phyloP scores from a whole-genome alignment of 2,113 vertebrate genomes.

The Onychostoma macrolepis region DNA sequence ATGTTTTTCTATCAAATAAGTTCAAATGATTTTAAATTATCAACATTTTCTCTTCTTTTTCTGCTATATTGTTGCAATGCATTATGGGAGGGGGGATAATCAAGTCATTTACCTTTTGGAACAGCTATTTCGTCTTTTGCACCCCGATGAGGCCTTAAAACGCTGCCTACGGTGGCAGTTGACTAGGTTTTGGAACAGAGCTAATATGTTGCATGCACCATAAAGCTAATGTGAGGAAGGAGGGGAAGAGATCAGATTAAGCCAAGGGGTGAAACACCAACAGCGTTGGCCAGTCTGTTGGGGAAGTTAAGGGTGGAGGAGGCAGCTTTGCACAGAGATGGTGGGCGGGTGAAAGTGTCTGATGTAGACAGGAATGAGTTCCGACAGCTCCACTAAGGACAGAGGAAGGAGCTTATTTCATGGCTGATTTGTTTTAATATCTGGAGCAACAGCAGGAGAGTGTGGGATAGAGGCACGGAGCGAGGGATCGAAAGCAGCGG shows the following conservation, averaged over 20 bases:
- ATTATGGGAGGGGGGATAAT: not conserved
- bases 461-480: slow-evolving; percentile 45
- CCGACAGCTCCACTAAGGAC: slow-evolving; percentile 70
- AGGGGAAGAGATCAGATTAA: slow-evolving; percentile 34
- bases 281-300: slow-evolving; percentile 6
- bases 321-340: slow-evolving; percentile 37
- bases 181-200: slow-evolving; percentile 8
- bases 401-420: slow-evolving; percentile 80
- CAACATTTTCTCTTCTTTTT: not conserved
- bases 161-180: not conserved
- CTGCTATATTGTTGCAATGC: not conserved
- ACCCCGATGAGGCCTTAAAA: not conserved
- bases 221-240: slow-evolving; percentile 3
- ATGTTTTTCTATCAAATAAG: not conserved
- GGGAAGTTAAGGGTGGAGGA: slow-evolving; percentile 38
- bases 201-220: slow-evolving; percentile 26
- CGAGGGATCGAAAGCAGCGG: not conserved
- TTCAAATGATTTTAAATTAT: not conserved
- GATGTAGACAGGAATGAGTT: slow-evolving; percentile 65
- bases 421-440: slow-evolving; percentile 80
- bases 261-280: slow-evolving; percentile 20
- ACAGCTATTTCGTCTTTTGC: not conserved
- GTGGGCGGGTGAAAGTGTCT: slow-evolving; percentile 61
- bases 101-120: not conserved
- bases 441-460: slow-evolving; percentile 68